Evolutionary conservation across 2,797 vertebrate species (phyloP).

Genomic region (Gastrophryne carolinensis): DNA sequence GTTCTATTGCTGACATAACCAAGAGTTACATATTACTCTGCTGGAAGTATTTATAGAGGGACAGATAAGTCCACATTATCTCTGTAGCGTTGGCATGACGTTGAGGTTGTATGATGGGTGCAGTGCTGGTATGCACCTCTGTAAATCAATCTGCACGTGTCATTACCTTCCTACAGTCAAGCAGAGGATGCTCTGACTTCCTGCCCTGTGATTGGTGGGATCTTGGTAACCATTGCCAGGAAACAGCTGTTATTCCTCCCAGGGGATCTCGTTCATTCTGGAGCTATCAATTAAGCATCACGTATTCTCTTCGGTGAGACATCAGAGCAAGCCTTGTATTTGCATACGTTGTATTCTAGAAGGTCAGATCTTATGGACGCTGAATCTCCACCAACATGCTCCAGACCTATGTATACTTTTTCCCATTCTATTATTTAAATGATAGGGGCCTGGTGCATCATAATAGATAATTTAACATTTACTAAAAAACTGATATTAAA

Average conservation of each 20-base stretch:
- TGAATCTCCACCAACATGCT: too few species aligned
- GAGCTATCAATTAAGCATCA: conserved; percentile 65
- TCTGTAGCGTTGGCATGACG: background rate
- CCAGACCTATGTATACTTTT: too few species aligned
- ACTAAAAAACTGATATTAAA: too few species aligned
- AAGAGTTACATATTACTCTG: too few species aligned
- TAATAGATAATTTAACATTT: too few species aligned
- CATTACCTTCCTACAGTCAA: background rate
- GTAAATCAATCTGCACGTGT: conserved; percentile 23
- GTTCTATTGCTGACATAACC: too few species aligned
- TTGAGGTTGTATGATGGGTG: background rate
- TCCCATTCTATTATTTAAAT: too few species aligned
- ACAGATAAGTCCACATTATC: background rate
- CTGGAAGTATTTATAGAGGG: background rate
- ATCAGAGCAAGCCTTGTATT: background rate
- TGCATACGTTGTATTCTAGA: background rate
- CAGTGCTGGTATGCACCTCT: background rate
- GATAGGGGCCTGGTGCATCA: too few species aligned
- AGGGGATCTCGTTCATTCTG: conserved; percentile 54
- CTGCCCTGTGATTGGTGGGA: conserved; percentile 49
- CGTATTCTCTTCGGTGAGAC: conserved; percentile 32
- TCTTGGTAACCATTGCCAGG: conserved; percentile 54
- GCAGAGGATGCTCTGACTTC: background rate
- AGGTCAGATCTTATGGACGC: background rate
- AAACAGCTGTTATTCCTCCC: conserved; percentile 56